phyloP scores from a whole-genome alignment of 1,140 invertebrate species.

The Drosophila funebris region DNA sequence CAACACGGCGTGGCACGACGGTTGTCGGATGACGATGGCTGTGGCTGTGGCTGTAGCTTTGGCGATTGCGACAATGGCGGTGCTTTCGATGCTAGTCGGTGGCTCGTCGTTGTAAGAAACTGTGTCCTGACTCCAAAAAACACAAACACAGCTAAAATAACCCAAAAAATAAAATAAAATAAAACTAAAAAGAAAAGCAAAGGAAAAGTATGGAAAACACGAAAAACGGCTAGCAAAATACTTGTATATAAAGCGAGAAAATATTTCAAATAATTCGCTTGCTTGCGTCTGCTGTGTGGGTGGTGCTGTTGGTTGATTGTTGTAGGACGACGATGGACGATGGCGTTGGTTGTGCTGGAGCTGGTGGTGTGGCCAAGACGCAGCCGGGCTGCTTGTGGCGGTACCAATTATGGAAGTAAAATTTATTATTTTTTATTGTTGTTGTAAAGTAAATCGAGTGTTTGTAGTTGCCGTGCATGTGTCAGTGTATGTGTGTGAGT shows the following conservation, averaged over 20 bases:
- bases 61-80: slow-evolving; percentile 31
- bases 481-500: slow-evolving; percentile 7
- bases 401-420: slow-evolving; percentile 67
- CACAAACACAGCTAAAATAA: slow-evolving; percentile 21
- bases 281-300: slow-evolving; percentile 7
- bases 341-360: background rate
- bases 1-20: slow-evolving; percentile 42
- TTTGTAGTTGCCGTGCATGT: slow-evolving; percentile 37
- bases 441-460: slow-evolving; percentile 63
- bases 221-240: slow-evolving; percentile 36
- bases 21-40: slow-evolving; percentile 9
- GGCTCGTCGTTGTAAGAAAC: slow-evolving; percentile 35
- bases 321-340: background rate
- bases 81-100: slow-evolving; percentile 27
- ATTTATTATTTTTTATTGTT: slow-evolving; percentile 72
- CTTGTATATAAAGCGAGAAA: slow-evolving; percentile 50
- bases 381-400: slow-evolving; percentile 60
- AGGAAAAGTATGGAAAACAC: slow-evolving; percentile 41
- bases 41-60: slow-evolving; percentile 1
- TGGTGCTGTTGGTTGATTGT: background rate
- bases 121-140: slow-evolving; percentile 24
- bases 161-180: background rate
- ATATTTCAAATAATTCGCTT: slow-evolving; percentile 64
- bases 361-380: slow-evolving; percentile 36
- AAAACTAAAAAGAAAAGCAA: slow-evolving; percentile 1